Evolutionary conservation across 2,113 vertebrate species (phyloP), one percentile per base, ranked within the genome.

Genomic region (Lutjanus erythropterus): DNA sequence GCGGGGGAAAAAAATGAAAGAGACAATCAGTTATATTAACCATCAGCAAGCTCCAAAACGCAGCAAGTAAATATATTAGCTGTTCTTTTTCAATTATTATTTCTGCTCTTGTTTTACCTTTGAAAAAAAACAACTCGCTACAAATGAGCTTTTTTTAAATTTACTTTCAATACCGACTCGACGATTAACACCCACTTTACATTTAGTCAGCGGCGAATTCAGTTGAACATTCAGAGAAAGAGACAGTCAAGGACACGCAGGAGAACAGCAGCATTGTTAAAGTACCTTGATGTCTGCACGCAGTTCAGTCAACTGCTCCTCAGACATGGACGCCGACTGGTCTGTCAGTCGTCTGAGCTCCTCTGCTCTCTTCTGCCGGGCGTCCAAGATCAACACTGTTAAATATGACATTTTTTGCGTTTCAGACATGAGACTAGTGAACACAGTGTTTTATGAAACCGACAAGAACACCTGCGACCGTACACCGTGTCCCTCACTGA

Each of bases 261-360:
- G 8, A 53, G 61, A n/a, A n/a, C 44, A 15, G 23, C n/a, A 4
- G 35, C 16, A 1, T 60, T 21, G 19, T 31, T 4, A 14, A 11
- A n/a, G 7, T 49, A 93, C 92, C 96, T 99, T 99, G 55, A 99
- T 99, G 87, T 99, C 97, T 0, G 97, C 97, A 59, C 97, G 93
- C 19, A 99, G 97, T 87, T 98, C 97, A 0, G 94, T 90, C 92
- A 98, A 71, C 84, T 99, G 97, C 70, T 98, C 97, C 90, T 98
- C 97, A 6, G 97, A 97, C 97, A 99, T 97, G 9, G 95, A 94
- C 1, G 95, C 96, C 0, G 97, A 97, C 78, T 95, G 93, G 4
- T 98, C 97, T 0, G 97, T 97, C 91, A 98, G 89, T 74, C 96
- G 96, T 58, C 95, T 95, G 9, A 99, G 94, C 61, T 96, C 95